A percentile compares a stretch with the other conserved stretches of the same genome.
Conservation (phyloP, 2,797 vertebrate species). For the Garrulus glandarius region DNA sequence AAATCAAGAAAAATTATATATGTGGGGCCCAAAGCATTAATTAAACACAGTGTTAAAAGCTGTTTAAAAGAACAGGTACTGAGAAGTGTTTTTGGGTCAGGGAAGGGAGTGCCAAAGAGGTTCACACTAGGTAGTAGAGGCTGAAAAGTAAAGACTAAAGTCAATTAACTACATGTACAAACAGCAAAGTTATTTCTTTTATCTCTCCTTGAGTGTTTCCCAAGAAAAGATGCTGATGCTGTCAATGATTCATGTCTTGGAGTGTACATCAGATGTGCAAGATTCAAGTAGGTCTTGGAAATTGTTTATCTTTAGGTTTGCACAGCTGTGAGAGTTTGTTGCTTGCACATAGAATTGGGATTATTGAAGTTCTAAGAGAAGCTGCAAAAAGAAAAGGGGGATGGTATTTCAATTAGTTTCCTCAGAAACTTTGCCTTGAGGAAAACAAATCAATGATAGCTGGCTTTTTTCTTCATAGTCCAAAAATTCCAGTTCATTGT, state of each 20-base stretch:
- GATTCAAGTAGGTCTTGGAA: neutral
- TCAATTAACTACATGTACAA: neutral
- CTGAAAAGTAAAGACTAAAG: neutral
- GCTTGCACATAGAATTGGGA: neutral
- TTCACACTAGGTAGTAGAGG: neutral
- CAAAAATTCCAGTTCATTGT: neutral
- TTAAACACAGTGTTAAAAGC: neutral
- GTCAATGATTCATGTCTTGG: slow-evolving; percentile 18
- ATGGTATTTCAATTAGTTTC: neutral
- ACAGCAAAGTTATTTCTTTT: neutral
- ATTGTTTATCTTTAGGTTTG: neutral
- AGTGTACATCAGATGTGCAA: neutral
- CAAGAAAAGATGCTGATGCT: neutral
- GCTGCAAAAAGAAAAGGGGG: neutral
- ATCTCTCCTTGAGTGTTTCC: neutral
- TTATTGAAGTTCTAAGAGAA: neutral
- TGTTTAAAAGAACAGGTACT: neutral
- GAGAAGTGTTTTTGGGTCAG: neutral
- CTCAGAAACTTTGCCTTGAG: neutral
- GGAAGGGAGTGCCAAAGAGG: neutral
- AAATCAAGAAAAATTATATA: neutral
- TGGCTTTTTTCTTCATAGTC: neutral
- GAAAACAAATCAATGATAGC: neutral
- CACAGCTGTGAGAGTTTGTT: neutral
- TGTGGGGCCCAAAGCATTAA: neutral